Evolutionary conservation across 1,140 invertebrate genomes (phyloP), one percentile per base, ranked within the genome.

Genomic region (Mylabris phalerata): DNA sequence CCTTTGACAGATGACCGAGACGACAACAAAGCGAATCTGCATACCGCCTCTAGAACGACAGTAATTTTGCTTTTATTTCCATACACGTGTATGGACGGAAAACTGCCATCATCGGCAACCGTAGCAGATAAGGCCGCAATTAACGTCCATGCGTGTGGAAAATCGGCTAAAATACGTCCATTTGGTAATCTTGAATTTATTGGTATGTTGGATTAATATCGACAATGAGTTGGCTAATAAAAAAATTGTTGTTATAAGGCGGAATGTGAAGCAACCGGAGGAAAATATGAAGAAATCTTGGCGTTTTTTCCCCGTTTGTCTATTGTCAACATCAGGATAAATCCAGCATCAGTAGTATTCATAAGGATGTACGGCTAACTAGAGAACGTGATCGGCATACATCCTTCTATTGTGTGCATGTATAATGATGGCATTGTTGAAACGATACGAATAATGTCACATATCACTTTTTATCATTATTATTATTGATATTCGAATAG

Each of bases 311-410:
- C 4, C 7, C 32, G 32, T 32, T 64, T 48, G 48, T 51, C 63
- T 60, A 67, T 67, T 67, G 65, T 67, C 65, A 65, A 63, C 63
- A 63, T 57, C 60, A 54, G 50, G 19, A 19, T 19, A 19, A 19
- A 19, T 19, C 32, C 32, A 32, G 32, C 57, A 65, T 65, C 57
- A 55, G 54, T 56, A 55, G 57, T 63, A 67, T 65, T 64, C 65
- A 67, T 67, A 67, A 65, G 63, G 65, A 67, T 67, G 65, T 61
- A 61, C 63, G 57, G 61, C 61, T 67, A 67, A 67, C 65, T 67
- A 67, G 63, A 57, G 59, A 63, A 67, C 65, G 65, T 67, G 65
- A 67, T 56, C 61, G 44, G 65, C 60, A 67, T 67, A 59, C 57
- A 62, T 65, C 60, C 60, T 54, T 54, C 55, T 32, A 32, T 32